Percentiles rank a stretch among this genome's conserved stretches.
phyloP scores from a whole-genome alignment of 2,113 vertebrate species.

The Lates calcarifer region DNA sequence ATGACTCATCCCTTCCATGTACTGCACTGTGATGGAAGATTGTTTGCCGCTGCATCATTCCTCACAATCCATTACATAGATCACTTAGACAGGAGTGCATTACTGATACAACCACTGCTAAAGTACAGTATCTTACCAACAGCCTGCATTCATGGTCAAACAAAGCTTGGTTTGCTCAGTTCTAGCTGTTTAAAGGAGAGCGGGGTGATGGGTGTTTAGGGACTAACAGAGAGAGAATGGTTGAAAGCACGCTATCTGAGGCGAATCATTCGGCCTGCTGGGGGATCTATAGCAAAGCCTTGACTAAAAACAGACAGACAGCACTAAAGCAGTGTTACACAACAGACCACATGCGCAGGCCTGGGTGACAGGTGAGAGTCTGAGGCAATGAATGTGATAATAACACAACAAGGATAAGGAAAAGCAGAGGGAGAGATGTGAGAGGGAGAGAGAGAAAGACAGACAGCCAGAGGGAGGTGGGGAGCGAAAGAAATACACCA shows the following conservation, averaged over 20 bases:
- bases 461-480: not conserved
- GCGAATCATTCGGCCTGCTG: conserved; percentile 13
- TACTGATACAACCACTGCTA: not conserved
- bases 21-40: not conserved
- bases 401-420: conserved; percentile 37
- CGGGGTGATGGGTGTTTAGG: conserved; percentile 2
- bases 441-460: not conserved
- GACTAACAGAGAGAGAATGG: conserved; percentile 26
- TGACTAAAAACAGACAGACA: conserved; percentile 43
- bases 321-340: conserved; percentile 56
- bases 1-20: conserved; percentile 24
- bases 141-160: not conserved
- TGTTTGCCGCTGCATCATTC: not conserved
- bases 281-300: conserved; percentile 41
- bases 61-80: not conserved
- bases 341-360: conserved; percentile 55
- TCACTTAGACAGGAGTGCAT: not conserved
- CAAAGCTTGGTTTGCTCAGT: not conserved
- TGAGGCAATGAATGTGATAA: conserved; percentile 50
- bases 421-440: conserved; percentile 38
- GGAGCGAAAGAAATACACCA: conserved; percentile 1
- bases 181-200: conserved; percentile 14
- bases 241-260: conserved; percentile 16
- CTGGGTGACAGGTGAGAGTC: conserved; percentile 61
- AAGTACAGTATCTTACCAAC: not conserved